Percentiles rank a stretch among this genome's conserved stretches.
These are phyloP conservation scores for Eudorcas thomsonii DNA, from an alignment of 2,113 vertebrate species.

Conservation along the genomic window DNA sequence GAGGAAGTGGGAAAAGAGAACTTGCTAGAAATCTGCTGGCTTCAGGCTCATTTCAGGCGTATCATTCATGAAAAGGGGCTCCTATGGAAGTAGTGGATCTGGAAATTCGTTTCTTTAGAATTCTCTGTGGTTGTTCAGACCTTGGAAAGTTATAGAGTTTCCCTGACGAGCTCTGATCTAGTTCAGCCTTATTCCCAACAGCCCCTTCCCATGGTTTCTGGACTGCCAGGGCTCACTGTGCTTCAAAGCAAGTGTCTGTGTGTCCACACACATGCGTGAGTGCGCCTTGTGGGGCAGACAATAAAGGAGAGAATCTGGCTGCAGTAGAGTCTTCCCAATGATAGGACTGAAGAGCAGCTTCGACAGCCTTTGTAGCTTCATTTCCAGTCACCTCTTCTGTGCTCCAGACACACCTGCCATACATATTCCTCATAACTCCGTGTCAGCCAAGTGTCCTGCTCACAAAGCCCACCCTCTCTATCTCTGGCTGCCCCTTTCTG, in stretches of 20 bases:
- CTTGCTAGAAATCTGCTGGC: not conserved
- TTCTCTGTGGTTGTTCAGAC: not conserved
- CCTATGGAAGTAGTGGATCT: not conserved
- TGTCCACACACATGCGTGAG: not conserved
- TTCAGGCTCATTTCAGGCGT: not conserved
- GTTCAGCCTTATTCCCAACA: not conserved
- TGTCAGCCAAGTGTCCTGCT: not conserved
- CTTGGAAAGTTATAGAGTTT: not conserved
- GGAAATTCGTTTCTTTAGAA: not conserved
- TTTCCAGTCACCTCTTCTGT: not conserved
- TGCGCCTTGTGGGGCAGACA: not conserved
- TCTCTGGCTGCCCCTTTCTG: too few species aligned
- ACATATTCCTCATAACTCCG: too few species aligned
- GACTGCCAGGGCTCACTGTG: accelerated
- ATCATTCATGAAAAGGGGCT: not conserved
- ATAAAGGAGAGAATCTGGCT: not conserved
- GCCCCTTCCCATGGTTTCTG: not conserved
- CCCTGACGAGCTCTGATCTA: not conserved
- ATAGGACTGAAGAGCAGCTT: not conserved
- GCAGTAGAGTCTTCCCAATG: too few species aligned
- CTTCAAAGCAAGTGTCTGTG: not conserved
- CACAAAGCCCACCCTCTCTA: not conserved
- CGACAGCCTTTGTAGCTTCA: not conserved
- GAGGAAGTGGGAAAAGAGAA: constrained; percentile 22
- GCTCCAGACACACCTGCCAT: not conserved